phyloP scores from a whole-genome alignment of 2,888 invertebrate species.

The Eristalis arbustorum region DNA sequence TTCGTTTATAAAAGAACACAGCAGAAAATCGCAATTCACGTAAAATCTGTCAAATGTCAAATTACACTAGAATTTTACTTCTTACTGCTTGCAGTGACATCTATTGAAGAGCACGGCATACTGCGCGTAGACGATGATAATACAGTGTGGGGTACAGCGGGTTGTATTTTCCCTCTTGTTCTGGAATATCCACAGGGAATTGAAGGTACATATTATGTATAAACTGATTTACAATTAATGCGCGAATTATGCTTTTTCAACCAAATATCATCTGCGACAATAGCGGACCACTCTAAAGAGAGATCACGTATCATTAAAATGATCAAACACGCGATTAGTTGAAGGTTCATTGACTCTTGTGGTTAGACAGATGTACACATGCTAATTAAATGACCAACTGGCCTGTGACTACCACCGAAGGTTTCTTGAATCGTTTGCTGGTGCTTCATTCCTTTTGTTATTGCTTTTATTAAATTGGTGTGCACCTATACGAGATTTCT shows the following conservation, averaged over 20 bases:
- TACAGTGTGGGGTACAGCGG: neutral
- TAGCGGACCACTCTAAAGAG: no score
- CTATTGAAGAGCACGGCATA: neutral
- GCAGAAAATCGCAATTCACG: slow-evolving; percentile 42
- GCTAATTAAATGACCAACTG: neutral
- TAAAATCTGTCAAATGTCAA: slow-evolving; percentile 32
- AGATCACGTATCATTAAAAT: no score
- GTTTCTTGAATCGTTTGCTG: neutral
- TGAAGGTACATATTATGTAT: no score
- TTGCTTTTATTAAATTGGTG: no score
- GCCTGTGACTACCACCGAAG: neutral
- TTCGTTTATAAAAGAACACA: slow-evolving; percentile 10
- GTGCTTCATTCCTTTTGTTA: neutral
- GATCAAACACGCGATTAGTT: neutral
- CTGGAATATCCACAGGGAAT: no score
- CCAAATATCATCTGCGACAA: no score
- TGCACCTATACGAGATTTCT: neutral
- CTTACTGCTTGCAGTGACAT: neutral
- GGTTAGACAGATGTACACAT: neutral
- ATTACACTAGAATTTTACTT: neutral
- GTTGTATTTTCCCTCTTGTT: neutral
- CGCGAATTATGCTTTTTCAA: no score
- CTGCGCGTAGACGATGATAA: neutral
- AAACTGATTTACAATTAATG: no score
- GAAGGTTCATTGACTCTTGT: neutral